Conservation (phyloP, 2,888 invertebrate genomes). For the Hyppa rectilinea region DNA sequence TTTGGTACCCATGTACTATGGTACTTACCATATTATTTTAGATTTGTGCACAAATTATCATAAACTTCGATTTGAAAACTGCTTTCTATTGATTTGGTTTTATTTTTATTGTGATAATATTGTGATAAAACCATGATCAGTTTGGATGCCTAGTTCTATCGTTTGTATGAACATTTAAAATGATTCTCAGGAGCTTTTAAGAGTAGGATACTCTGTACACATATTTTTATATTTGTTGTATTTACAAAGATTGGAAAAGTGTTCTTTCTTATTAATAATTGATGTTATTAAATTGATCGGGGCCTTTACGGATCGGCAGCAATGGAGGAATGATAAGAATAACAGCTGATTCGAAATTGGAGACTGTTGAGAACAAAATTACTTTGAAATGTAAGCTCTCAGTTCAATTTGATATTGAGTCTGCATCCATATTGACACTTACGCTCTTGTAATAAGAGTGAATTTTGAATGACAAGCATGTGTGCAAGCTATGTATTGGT, state of each 20-base stretch:
- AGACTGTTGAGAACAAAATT: constrained; percentile 68
- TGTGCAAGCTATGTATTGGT: constrained; percentile 27
- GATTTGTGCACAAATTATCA: constrained; percentile 51
- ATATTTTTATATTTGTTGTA: constrained; percentile 66
- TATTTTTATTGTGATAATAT: constrained; percentile 69
- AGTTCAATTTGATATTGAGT: constrained; percentile 57
- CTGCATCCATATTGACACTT: constrained; percentile 53
- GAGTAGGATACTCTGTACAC: constrained; percentile 52
- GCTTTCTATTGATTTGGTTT: constrained; percentile 57
- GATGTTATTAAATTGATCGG: constrained; percentile 64
- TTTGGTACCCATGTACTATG: constrained; percentile 58
- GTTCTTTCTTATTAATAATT: constrained; percentile 60
- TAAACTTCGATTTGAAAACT: constrained; percentile 51
- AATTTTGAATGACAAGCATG: constrained; percentile 11
- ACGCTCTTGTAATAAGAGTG: constrained; percentile 2
- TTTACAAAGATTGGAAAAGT: constrained; percentile 54
- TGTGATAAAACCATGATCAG: constrained; percentile 64
- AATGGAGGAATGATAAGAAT: constrained; percentile 49
- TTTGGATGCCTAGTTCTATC: constrained; percentile 51
- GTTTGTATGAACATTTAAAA: constrained; percentile 53
- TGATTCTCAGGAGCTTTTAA: constrained; percentile 52
- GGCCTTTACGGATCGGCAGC: constrained; percentile 69
- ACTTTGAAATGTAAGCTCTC: constrained; percentile 56
- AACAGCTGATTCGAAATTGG: constrained; percentile 67
- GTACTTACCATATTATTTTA: constrained; percentile 64